A percentile compares a stretch with the other conserved stretches of the same genome.
Conservation (phyloP, 1,140 invertebrate species). For the Eupristina koningsbergeri region DNA sequence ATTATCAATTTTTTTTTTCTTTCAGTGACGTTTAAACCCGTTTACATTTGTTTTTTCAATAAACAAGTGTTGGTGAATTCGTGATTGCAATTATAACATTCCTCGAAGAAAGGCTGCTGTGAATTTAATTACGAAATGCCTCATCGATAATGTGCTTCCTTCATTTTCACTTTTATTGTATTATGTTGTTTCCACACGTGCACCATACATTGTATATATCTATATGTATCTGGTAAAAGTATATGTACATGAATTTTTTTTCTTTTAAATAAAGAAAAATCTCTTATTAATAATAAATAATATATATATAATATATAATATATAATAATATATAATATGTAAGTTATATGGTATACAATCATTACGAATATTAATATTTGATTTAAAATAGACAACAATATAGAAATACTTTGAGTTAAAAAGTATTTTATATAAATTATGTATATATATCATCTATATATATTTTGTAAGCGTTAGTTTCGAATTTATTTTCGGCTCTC, state of each 20-base stretch:
- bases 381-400: conserved; percentile 51
- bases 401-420: conserved; percentile 49
- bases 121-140: conserved; percentile 34
- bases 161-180: conserved; percentile 36
- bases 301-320: no score
- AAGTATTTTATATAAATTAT: conserved; percentile 36
- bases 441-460: conserved; percentile 42
- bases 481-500: conserved; percentile 44
- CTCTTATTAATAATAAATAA: conserved; percentile 24
- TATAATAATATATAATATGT: no score
- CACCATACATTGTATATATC: conserved; percentile 23
- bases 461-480: conserved; percentile 48
- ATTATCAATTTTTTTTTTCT: not conserved
- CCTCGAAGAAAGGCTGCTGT: not conserved
- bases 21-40: no score
- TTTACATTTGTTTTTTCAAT: not conserved
- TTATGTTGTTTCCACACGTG: conserved; percentile 18
- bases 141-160: not conserved
- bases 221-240: conserved; percentile 34
- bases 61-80: not conserved
- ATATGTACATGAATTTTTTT: conserved; percentile 42
- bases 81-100: not conserved
- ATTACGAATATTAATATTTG: conserved; percentile 41
- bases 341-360: conserved; percentile 48
- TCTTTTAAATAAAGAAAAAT: conserved; percentile 47